A percentile compares a stretch with the other conserved stretches of the same genome.
Evolutionary conservation across 2,888 invertebrate species (phyloP).

Genomic region (Steinernema hermaphroditum): DNA sequence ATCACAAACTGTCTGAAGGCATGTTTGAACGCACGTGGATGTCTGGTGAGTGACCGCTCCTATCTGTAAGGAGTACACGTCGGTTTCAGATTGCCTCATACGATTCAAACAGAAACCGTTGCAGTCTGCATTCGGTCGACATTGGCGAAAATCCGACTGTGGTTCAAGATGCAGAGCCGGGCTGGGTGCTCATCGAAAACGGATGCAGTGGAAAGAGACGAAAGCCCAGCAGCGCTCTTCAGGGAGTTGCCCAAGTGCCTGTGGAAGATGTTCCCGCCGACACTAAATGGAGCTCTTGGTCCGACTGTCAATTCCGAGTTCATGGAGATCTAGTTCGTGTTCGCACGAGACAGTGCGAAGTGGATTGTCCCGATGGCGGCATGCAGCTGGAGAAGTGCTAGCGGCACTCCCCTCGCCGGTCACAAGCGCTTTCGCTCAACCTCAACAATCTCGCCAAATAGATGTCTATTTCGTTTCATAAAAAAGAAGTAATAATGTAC

Average conservation of each 20-base stretch:
- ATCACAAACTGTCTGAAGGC: constrained; percentile 51
- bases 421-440: not conserved
- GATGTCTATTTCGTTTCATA: no score
- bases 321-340: constrained; percentile 45
- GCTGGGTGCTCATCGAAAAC: constrained; percentile 61
- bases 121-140: constrained; percentile 46
- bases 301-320: constrained; percentile 56
- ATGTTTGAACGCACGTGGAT: constrained; percentile 48
- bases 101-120: constrained; percentile 46
- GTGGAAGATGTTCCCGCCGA: constrained; percentile 6
- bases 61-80: constrained; percentile 19
- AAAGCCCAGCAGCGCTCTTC: not conserved
- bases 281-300: constrained; percentile 51
- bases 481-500: no score
- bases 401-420: not conserved
- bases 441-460: constrained; percentile 15
- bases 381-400: constrained; percentile 37
- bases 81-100: constrained; percentile 52
- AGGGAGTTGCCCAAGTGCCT: constrained; percentile 19
- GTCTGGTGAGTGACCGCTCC: constrained; percentile 44
- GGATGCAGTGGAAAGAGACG: constrained; percentile 45
- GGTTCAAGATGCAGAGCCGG: constrained; percentile 47
- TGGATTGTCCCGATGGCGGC: constrained; percentile 37
- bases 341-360: constrained; percentile 36
- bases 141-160: constrained; percentile 42